These are phyloP conservation scores for Pituophis catenifer DNA, from an alignment of 2,113 vertebrate genomes.

Conservation along the genomic window DNA sequence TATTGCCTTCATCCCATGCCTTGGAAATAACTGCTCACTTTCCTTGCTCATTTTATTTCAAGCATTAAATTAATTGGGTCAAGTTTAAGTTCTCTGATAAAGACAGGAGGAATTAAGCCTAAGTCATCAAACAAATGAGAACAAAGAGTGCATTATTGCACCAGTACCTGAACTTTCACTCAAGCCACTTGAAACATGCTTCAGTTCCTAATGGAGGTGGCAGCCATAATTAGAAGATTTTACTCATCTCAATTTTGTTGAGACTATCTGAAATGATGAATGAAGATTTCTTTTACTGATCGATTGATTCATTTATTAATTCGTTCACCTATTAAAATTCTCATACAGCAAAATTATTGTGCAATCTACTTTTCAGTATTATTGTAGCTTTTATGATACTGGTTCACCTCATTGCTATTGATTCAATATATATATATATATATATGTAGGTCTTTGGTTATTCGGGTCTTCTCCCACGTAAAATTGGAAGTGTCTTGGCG, in stretches of 20 bases:
- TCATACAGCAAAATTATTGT: background rate
- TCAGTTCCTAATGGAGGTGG: constrained; percentile 28
- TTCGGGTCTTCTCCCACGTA: too few species aligned
- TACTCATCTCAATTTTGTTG: constrained; percentile 46
- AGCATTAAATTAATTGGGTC: constrained; percentile 44
- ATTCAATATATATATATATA: background rate
- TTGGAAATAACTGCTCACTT: constrained; percentile 25
- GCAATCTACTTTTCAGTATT: background rate
- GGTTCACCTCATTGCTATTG: background rate
- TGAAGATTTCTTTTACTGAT: constrained; percentile 25
- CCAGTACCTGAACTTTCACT: constrained; percentile 10
- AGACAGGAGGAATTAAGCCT: constrained; percentile 41
- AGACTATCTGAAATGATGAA: constrained; percentile 17
- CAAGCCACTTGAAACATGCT: constrained; percentile 35
- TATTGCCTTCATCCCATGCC: constrained; percentile 25
- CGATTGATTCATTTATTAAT: background rate
- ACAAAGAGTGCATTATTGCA: constrained; percentile 16
- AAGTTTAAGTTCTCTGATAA: constrained; percentile 52
- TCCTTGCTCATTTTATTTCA: constrained; percentile 46
- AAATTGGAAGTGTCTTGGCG: too few species aligned
- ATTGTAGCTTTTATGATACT: background rate
- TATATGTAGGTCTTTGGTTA: too few species aligned
- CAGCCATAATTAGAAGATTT: constrained; percentile 47
- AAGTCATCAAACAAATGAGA: constrained; percentile 40
- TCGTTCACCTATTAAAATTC: background rate